Evolutionary conservation across 2,797 vertebrate species (phyloP), one percentile per base, ranked within the genome.

Genomic region (Telmatherina bonti): DNA sequence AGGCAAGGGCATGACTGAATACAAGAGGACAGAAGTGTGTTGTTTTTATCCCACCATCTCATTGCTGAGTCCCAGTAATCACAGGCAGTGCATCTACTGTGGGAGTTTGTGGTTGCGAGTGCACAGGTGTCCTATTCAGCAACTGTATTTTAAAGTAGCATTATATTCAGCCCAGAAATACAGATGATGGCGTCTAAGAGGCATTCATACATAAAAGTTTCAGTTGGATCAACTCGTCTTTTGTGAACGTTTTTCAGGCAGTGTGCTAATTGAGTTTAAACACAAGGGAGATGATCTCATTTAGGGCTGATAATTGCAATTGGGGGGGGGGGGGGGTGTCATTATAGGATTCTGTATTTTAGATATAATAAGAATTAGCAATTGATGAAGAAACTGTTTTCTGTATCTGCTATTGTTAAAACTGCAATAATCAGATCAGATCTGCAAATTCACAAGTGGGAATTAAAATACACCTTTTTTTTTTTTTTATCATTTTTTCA

Each of bases 261-360:
- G 68, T 70, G 81, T 80, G 86, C 89, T 90, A 91, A 92, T 91
- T 91, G 87, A 80, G 79, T 60, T 54, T 55, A 74, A 85, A 81
- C 89, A 74, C 88, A 36, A 64, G 87, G 87, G 91, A 91, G 49
- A 24, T 12, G 2, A 35, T 83, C 89, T 90, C 90, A 91, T 90
- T 89, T 70, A 67, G 82, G 76, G 49, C 41, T 62, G 75, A 85
- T 86, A 84, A 89, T 85, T 78, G 79, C 71, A 71, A 69, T 70
- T 58, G 74, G 69, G 71, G 33, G 56, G 53, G 65, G 18, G 49
- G 68, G 35, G 52, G n/a, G 49, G 61, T n/a, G 35, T 41, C 47
- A 74, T 67, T 51, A 49, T 49, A 70, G 54, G 51, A 68, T 41
- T 70, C 47, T 12, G 20, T 70, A 33, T 79, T 74, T 67, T 29